Evolutionary conservation across 2,113 vertebrate species (phyloP), one percentile per base, ranked within the genome.

Genomic region (Melanocharis versteri): DNA sequence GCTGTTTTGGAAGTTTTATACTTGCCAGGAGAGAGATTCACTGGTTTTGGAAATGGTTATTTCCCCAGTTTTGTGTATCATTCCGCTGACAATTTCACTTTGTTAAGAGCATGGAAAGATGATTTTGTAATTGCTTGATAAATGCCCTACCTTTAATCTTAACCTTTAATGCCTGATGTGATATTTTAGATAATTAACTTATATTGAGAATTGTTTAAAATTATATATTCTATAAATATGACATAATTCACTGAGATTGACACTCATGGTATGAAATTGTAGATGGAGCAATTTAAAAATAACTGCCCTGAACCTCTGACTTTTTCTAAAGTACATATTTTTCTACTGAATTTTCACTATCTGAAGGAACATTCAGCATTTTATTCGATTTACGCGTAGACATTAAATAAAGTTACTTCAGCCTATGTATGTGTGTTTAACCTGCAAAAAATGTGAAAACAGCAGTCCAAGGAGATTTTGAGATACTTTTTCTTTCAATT

Each of bases 21-120:
- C 53, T 92, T 90, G 21, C 11, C 33, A 76, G 15, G 19, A 33
- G 21, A 92, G n/a, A 11, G 12, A 58, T 90, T 95, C 94, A 47
- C 82, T 96, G 65, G 20, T 95, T 93, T 97, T 94, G 64, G 72
- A 95, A 92, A 79, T 47, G 6, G 16, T 33, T 80, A 9, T 92
- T 96, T 95, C 62, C 39, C 56, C 35, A 26, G 57, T 91, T 80
- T 69, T 66, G 23, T 95, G 93, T 82, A 61, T 93, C 9, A 39
- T 91, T 56, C n/a, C 4, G 40, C 27, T 87, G 68, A 64, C 37
- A 89, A 77, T 69, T 93, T 83, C 33, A 33, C 72, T 83, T 77
- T 80, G 8, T 61, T 96, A 61, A 89, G 53, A 77, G 78, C 20
- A 65, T 54, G n/a, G 54, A 93, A 87, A 83, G 50, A 64, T 56